phyloP scores from a whole-genome alignment of 2,113 vertebrate species.

The Chaetodon trifascialis region DNA sequence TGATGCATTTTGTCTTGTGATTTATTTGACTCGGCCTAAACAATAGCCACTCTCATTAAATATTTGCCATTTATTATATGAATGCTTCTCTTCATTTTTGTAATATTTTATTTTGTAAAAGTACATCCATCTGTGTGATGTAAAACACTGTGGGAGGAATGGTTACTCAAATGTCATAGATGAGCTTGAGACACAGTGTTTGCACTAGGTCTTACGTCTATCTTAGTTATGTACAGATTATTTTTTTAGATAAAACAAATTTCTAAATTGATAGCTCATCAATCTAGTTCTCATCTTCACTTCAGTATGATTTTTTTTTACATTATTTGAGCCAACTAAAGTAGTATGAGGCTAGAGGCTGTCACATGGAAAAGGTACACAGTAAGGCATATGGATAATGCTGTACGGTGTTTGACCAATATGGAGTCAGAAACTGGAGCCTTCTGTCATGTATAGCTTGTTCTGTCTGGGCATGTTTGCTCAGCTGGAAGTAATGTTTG shows the following conservation, averaged over 20 bases:
- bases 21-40: background rate
- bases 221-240: background rate
- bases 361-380: conserved; percentile 21
- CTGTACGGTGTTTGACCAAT: conserved; percentile 55
- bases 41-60: background rate
- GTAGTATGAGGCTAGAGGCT: background rate
- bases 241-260: background rate
- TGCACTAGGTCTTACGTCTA: background rate
- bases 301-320: too few relatives aligned
- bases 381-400: conserved; percentile 46
- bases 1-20: background rate
- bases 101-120: background rate
- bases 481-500: conserved; percentile 83
- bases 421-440: conserved; percentile 66
- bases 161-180: background rate
- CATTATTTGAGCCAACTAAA: background rate
- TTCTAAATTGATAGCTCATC: background rate
- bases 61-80: background rate
- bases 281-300: background rate
- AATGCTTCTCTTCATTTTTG: background rate
- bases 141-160: background rate
- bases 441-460: conserved; percentile 69
- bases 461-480: conserved; percentile 78
- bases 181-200: background rate
- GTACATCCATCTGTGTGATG: background rate